Base-by-base conservation (phyloP, 2,888 invertebrate genomes). In the Calameuta pallipes region DNA sequence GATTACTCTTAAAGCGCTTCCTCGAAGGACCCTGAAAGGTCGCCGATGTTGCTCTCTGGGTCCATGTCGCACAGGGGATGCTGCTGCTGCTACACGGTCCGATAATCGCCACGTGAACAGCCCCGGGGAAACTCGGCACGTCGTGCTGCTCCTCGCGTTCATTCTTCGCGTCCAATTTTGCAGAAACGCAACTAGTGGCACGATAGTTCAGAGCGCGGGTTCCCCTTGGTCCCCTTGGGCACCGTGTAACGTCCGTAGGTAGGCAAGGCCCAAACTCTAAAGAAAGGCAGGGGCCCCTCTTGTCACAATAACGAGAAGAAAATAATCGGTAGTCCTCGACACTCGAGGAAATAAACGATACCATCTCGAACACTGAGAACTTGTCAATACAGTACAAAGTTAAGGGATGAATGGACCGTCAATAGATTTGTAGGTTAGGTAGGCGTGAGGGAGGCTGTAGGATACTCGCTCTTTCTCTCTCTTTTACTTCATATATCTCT, bases 261-360 rank as follows among this genome's bases (percentile, higher is more conserved):
- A 41, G 41, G 41, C 15, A 15, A 15, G 41, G 4, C 15, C 41
- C 41, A 41, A 41, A 41, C 41, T 41, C 0, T 15, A 41, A 41
- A 41, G 41, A 41, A 41, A 37, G 70, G 12, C 36, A 70, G 30
- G 23, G 31, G 3, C 31, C 70, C 31, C 70, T 30, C 31, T 70
- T 70, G 70, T 70, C 70, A 70, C 70, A 70, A 70, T 70, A 70
- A 70, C 33, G 31, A 78, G 78, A 79, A 74, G 80, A 81, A 85
- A 86, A 87, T 87, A 89, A 89, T 86, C 87, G 87, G 41, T 41
- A 41, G 41, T 41, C 70, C 76, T 75, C 79, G 79, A 78, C 77
- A 77, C 80, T 81, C 82, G 79, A 86, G 83, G 84, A 87, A 87
- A 88, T 88, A 86, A 89, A 87, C 86, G 90, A 89, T 87, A 89